Evolutionary conservation across 2,797 vertebrate species (phyloP).

Genomic region (Rhinoraja longicauda): DNA sequence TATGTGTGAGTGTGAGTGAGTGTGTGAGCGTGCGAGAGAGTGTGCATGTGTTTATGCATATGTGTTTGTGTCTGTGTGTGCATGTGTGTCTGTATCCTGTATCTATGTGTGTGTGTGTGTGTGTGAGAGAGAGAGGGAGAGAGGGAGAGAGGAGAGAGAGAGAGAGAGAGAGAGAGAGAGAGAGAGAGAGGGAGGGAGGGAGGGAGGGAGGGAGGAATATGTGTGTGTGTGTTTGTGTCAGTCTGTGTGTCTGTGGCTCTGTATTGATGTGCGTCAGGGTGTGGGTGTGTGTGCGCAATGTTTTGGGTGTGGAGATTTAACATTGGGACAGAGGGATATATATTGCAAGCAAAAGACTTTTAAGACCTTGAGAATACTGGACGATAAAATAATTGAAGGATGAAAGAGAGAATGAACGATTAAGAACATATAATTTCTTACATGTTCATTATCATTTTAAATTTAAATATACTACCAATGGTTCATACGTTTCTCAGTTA

Average conservation of each 20-base stretch:
- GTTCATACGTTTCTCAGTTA: background rate
- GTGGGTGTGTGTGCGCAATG: too few species aligned
- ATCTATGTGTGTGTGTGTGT: too few species aligned
- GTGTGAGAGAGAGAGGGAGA: background rate
- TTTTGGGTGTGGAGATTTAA: too few species aligned
- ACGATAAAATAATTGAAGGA: background rate
- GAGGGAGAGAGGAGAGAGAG: background rate
- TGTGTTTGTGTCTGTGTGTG: too few species aligned
- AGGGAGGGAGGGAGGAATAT: background rate
- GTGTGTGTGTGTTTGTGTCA: too few species aligned
- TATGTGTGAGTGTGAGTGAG: too few species aligned
- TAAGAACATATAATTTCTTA: background rate
- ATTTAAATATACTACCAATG: background rate
- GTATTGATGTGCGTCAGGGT: too few species aligned
- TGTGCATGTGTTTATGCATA: too few species aligned
- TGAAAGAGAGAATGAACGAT: background rate
- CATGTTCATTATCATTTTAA: background rate
- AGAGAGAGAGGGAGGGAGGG: background rate
- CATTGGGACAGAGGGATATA: background rate
- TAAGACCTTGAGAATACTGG: slow-evolving; percentile 28
- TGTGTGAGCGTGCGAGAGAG: too few species aligned
- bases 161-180: background rate
- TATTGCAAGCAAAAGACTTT: slow-evolving; percentile 4
- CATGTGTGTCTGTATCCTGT: too few species aligned
- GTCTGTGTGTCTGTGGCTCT: too few species aligned